Percentiles rank a stretch among this genome's conserved stretches.
These are phyloP conservation scores for Eleginops maclovinus DNA, from an alignment of 2,113 vertebrate genomes.

Conservation along the genomic window DNA sequence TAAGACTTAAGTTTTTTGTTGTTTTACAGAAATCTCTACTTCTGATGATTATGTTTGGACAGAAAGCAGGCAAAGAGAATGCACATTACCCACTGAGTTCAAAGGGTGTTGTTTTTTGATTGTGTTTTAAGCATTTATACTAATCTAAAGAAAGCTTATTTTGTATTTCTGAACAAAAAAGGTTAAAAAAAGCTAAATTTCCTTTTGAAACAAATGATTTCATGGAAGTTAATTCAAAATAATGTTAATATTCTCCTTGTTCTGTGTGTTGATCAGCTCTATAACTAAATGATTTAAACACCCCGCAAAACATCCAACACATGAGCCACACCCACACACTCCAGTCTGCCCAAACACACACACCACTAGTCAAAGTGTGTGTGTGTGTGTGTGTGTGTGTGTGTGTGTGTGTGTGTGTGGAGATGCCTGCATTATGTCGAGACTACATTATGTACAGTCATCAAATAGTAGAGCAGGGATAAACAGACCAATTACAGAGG, in stretches of 20 bases:
- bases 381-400: conserved; percentile 23
- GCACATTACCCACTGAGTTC: too few species aligned
- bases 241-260: background rate
- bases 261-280: background rate
- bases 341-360: conserved; percentile 42
- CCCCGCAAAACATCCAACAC: background rate
- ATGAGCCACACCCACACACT: background rate
- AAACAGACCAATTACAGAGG: conserved; percentile 78
- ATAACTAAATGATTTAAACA: background rate
- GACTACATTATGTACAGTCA: conserved; percentile 56
- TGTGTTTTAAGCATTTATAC: too few species aligned
- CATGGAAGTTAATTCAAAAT: too few species aligned
- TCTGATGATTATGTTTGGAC: too few species aligned
- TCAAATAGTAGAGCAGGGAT: conserved; percentile 65
- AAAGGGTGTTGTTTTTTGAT: too few species aligned
- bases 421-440: conserved; percentile 56
- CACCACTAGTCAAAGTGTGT: conserved; percentile 47
- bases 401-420: conserved; percentile 29
- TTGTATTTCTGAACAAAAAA: too few species aligned
- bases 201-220: too few species aligned
- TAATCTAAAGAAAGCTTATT: too few species aligned
- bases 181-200: background rate
- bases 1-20: too few species aligned
- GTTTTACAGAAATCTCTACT: too few species aligned
- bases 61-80: too few species aligned